Percentiles rank a stretch among this genome's conserved stretches.
phyloP scores from a whole-genome alignment of 2,113 vertebrate genomes.

The Callopanchax toddi region DNA sequence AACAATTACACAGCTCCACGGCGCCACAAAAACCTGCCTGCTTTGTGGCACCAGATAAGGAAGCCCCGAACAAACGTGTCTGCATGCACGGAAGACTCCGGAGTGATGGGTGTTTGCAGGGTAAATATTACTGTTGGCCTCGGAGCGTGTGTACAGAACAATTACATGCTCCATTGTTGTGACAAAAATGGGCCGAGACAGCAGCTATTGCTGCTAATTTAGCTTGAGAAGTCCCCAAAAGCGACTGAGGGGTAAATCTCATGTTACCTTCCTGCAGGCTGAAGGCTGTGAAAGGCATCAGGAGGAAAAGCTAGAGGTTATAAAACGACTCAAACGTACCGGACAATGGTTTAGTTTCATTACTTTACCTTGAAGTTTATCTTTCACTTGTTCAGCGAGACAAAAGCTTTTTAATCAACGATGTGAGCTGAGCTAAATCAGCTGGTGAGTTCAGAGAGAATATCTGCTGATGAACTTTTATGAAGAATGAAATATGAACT shows the following conservation, averaged over 20 bases:
- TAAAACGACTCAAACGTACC: not conserved
- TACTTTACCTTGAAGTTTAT: not conserved
- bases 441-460: not conserved
- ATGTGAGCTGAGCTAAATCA: not conserved
- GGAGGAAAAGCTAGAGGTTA: not conserved
- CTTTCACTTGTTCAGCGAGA: not conserved
- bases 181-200: slow-evolving; percentile 36
- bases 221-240: slow-evolving; percentile 35
- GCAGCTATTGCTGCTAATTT: slow-evolving; percentile 50
- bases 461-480: slow-evolving; percentile 10
- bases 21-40: slow-evolving; percentile 30
- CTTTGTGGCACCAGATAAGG: slow-evolving; percentile 55
- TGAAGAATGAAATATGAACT: slow-evolving; percentile 25
- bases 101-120: slow-evolving; percentile 38
- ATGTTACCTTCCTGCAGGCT: slow-evolving; percentile 16
- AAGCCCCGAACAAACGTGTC: slow-evolving; percentile 47
- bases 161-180: slow-evolving; percentile 64
- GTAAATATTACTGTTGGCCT: slow-evolving; percentile 52
- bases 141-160: slow-evolving; percentile 48
- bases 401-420: not conserved
- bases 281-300: not conserved
- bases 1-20: slow-evolving; percentile 53
- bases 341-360: slow-evolving; percentile 2
- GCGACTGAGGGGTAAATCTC: slow-evolving; percentile 8
- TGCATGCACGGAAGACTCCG: slow-evolving; percentile 56